phyloP scores from a whole-genome alignment of 2,888 invertebrate species.

The Nowickia ferox region DNA sequence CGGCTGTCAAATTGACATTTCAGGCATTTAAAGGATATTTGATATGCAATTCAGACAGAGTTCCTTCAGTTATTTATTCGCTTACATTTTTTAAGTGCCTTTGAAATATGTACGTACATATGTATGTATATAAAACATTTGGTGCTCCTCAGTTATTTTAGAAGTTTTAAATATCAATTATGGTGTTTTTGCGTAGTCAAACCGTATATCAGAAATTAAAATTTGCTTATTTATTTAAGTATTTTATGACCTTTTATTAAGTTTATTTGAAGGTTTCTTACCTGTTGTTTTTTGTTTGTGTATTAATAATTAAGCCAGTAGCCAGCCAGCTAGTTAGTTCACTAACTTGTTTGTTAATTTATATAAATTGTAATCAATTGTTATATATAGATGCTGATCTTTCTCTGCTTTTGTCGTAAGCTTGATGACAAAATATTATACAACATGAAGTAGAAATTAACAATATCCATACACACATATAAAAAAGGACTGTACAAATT shows the following conservation, averaged over 20 bases:
- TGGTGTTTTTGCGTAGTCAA: neutral
- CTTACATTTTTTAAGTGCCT: neutral
- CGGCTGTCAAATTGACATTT: conserved; percentile 72
- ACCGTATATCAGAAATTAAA: neutral
- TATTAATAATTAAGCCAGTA: conserved; percentile 50
- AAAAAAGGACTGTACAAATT: neutral
- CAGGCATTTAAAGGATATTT: conserved; percentile 74
- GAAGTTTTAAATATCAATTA: neutral
- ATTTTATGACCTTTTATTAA: conserved; percentile 26
- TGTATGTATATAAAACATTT: neutral
- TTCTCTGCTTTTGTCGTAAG: neutral
- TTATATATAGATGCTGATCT: neutral
- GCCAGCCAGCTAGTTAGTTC: neutral
- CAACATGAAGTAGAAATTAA: neutral
- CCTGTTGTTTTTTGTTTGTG: neutral
- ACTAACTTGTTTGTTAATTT: conserved; percentile 1
- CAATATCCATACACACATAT: neutral
- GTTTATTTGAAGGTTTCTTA: conserved; percentile 22
- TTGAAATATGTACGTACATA: neutral
- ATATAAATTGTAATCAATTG: conserved; percentile 20
- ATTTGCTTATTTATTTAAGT: conserved; percentile 47
- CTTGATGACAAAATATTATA: conserved; percentile 13
- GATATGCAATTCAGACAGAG: conserved; percentile 64
- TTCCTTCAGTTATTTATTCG: conserved; percentile 3
- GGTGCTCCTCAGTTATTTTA: neutral